Evolutionary conservation across 1,140 invertebrate species (phyloP), one percentile per base, ranked within the genome.

Genomic region (Megalopta genalis): DNA sequence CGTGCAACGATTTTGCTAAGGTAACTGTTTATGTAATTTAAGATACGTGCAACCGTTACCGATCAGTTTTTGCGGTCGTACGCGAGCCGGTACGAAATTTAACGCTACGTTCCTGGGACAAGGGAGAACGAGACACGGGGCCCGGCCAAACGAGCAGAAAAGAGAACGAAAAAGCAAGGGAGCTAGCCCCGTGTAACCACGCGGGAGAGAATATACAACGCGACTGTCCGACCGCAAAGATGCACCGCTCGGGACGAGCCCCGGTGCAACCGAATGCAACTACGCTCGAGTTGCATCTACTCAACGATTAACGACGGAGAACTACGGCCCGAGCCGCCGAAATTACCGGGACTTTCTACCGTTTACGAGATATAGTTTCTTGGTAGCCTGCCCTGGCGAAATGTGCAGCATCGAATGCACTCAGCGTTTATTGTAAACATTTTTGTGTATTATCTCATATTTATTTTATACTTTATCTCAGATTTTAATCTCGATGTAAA

Each of bases 151-250:
- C 49, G 49, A 52, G 49, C 49, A 18, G 49, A 52, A 52, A 52
- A 52, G 49, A 52, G 49, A 16, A 37, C 49, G 69, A 78, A 23
- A 68, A 23, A 18, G 60, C 77, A 70, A 76, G 54, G 49, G 23
- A 68, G 27, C 1, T 4, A 32, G 32, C 32, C 64, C 12, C 46
- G 42, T 21, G 54, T 3, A 46, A 49, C 54, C 49, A 59, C 39
- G 57, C 54, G 9, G 54, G 12, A 80, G 81, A 68, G 62, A 79
- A 87, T 3, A 21, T 52, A 52, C 18, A 71, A 90, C 88, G 87
- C 88, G 88, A 89, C 88, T 88, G 76, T 85, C 82, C 85, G 88
- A 90, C 87, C 86, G 79, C 84, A 86, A 84, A 86, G 81, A 84
- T 86, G 83, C 86, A 87, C 85, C 81, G 83, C 84, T 89, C 86